These are phyloP conservation scores for Dryobotodes eremita DNA, from an alignment of 2,888 invertebrate species.

Conservation along the genomic window DNA sequence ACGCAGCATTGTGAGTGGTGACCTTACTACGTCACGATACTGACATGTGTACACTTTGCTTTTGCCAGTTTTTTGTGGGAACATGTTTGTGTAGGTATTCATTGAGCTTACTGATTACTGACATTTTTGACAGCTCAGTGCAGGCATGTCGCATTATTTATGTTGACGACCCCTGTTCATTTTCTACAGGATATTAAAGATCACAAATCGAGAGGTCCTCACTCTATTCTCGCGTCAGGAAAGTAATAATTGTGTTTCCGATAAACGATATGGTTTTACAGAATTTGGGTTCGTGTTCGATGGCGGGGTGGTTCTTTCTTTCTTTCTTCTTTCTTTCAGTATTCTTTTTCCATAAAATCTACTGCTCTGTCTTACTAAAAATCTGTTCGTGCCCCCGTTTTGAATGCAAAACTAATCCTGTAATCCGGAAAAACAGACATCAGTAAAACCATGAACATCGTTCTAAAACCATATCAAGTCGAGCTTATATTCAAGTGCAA, in stretches of 20 bases:
- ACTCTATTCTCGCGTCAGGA: no score
- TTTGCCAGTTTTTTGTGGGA: neutral
- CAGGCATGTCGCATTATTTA: neutral
- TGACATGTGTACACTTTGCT: neutral
- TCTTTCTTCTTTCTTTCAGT: no score
- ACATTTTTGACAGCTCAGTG: no score
- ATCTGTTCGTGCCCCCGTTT: neutral
- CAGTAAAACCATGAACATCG: neutral
- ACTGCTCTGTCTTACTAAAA: neutral
- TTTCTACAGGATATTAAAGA: neutral
- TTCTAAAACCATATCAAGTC: neutral
- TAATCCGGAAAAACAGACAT: neutral
- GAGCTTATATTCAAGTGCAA: constrained; percentile 2
- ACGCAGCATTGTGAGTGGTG: constrained; percentile 13
- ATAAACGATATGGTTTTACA: no score
- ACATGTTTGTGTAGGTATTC: neutral
- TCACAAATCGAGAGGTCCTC: no score
- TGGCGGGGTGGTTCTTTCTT: no score
- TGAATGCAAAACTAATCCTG: neutral
- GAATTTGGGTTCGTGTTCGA: neutral
- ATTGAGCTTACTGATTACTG: neutral
- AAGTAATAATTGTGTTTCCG: no score
- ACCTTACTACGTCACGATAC: constrained; percentile 9
- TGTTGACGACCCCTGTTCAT: neutral
- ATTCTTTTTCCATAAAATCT: neutral